Conservation (phyloP, 2,888 invertebrate species). For the Tipula unca region DNA sequence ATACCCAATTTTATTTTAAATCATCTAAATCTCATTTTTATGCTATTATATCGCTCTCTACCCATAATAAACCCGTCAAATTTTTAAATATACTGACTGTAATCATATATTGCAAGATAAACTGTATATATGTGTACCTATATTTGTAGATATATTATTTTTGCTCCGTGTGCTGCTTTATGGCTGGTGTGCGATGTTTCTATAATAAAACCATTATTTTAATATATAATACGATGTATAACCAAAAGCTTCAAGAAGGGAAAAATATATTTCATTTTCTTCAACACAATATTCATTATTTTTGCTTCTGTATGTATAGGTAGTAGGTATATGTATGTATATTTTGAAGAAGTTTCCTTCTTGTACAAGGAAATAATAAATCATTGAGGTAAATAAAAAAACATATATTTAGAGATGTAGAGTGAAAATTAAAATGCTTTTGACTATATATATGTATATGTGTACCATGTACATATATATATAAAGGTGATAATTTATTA, state of each 20-base stretch:
- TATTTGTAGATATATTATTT: not conserved
- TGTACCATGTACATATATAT: not conserved
- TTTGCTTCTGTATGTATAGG: not conserved
- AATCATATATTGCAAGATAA: not conserved
- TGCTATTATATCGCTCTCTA: not conserved
- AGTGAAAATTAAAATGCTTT: not conserved
- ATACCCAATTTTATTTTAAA: not conserved
- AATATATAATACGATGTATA: not conserved
- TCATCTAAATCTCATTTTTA: not conserved
- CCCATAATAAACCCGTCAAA: not conserved
- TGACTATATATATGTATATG: not conserved
- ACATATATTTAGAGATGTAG: not conserved
- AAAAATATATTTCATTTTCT: not conserved
- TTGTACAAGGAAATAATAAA: not conserved
- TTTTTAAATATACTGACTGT: not conserved
- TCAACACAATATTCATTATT: constrained; percentile 8
- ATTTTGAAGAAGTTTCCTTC: constrained; percentile 8
- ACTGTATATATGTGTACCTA: not conserved
- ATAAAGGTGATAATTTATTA: not conserved
- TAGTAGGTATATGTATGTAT: no score
- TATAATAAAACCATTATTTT: not conserved
- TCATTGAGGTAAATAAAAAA: not conserved
- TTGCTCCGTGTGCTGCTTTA: not conserved
- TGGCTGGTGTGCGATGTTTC: not conserved
- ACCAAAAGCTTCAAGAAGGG: not conserved